Evolutionary conservation across 2,888 invertebrate genomes (phyloP).

Genomic region (Ditula angustiorana): DNA sequence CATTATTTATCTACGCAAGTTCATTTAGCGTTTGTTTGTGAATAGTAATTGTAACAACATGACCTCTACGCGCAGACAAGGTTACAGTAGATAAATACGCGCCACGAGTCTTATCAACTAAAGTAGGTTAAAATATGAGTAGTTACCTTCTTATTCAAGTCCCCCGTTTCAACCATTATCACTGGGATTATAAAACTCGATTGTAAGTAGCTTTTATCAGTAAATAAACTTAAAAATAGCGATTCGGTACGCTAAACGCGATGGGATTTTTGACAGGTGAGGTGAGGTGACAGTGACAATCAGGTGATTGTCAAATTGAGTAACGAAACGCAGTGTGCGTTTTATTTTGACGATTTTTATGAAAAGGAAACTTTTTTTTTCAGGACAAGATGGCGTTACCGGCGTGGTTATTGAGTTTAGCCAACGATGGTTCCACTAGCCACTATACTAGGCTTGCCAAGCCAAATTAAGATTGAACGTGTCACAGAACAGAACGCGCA

Average conservation of each 20-base stretch:
- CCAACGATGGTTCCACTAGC: no score
- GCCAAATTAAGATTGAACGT: no score
- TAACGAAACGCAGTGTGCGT: conserved; percentile 20
- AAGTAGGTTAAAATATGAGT: conserved; percentile 55
- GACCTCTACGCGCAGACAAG: conserved; percentile 71
- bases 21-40: conserved; percentile 42
- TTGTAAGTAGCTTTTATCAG: conserved; percentile 24
- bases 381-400: no score
- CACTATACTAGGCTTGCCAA: no score
- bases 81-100: conserved; percentile 66
- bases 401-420: no score
- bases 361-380: no score
- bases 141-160: conserved; percentile 75
- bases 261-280: conserved; percentile 26
- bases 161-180: conserved; percentile 68
- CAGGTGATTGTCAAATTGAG: conserved; percentile 54
- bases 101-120: conserved; percentile 49
- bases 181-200: conserved; percentile 38
- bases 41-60: conserved; percentile 39
- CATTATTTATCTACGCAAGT: conserved; percentile 39
- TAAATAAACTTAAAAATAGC: conserved; percentile 9
- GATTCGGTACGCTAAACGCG: neutral
- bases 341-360: conserved; percentile 2
- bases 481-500: no score
- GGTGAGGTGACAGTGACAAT: conserved; percentile 44